A percentile compares a stretch with the other conserved stretches of the same genome.
These are phyloP conservation scores for Lymantria monacha DNA, from an alignment of 2,888 invertebrate genomes.

Conservation along the genomic window DNA sequence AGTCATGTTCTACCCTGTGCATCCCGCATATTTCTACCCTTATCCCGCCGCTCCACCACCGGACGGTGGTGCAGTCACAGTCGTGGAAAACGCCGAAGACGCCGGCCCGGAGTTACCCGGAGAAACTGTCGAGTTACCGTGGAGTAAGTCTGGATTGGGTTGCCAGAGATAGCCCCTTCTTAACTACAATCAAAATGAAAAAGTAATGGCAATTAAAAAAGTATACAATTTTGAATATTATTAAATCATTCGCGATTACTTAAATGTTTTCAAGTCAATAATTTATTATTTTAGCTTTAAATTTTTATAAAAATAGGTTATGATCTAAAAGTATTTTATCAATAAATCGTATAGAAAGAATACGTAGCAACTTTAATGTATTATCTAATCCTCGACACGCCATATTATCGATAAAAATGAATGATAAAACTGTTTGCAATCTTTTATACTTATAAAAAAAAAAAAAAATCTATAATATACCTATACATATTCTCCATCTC, in stretches of 20 bases:
- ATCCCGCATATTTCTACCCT: slow-evolving; percentile 73
- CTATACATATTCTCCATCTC: not conserved
- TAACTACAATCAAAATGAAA: not conserved
- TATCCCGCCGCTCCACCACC: slow-evolving; percentile 42
- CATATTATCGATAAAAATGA: slow-evolving; percentile 19
- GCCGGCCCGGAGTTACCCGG: slow-evolving; percentile 67
- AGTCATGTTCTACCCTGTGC: slow-evolving; percentile 65
- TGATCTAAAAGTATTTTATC: not conserved
- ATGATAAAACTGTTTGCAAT: slow-evolving; percentile 21
- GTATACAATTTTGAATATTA: no score
- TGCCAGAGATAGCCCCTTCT: slow-evolving; percentile 55
- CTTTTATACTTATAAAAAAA: slow-evolving; percentile 2
- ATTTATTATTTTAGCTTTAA: not conserved
- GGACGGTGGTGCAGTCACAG: slow-evolving; percentile 44
- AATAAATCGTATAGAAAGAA: slow-evolving; percentile 3
- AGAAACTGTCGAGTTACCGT: slow-evolving; percentile 75
- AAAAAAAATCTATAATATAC: not conserved
- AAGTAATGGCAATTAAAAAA: no score
- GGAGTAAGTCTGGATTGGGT: slow-evolving; percentile 68
- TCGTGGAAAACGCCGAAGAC: slow-evolving; percentile 54
- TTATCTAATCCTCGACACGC: slow-evolving; percentile 28
- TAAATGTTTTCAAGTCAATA: not conserved
- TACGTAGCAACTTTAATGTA: slow-evolving; percentile 14
- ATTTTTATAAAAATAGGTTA: not conserved
- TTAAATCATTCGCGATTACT: no score